These are phyloP conservation scores for Siniperca knerii DNA, from an alignment of 2,113 vertebrate genomes.

Conservation along the genomic window DNA sequence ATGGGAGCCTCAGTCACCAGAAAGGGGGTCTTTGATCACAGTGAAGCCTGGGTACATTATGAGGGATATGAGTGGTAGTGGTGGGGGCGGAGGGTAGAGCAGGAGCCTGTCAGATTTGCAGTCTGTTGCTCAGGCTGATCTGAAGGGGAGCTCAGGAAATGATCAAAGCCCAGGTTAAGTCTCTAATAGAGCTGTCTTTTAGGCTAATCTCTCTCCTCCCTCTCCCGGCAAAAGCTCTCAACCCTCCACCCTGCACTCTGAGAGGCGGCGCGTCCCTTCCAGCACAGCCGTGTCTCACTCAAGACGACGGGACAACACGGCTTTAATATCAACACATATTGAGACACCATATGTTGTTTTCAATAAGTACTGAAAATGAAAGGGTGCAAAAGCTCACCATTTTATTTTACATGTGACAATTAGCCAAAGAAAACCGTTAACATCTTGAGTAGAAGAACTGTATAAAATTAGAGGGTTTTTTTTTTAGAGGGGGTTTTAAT, in stretches of 20 bases:
- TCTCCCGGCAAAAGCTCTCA: constrained; percentile 68
- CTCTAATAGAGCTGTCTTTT: constrained; percentile 85
- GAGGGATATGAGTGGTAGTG: constrained; percentile 50
- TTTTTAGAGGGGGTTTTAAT: too few relatives aligned
- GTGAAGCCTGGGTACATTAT: constrained; percentile 65
- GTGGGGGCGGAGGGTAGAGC: constrained; percentile 16
- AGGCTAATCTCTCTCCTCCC: constrained; percentile 82
- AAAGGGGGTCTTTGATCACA: constrained; percentile 79
- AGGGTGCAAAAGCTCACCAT: background rate
- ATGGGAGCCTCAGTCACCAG: constrained; percentile 55
- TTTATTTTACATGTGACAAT: background rate
- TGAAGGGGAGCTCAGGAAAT: constrained; percentile 80
- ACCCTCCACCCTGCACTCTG: constrained; percentile 45
- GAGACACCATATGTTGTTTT: constrained; percentile 34
- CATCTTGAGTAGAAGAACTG: too few relatives aligned
- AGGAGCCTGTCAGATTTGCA: constrained; percentile 83
- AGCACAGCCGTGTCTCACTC: constrained; percentile 35
- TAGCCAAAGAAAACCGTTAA: too few relatives aligned
- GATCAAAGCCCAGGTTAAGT: constrained; percentile 88
- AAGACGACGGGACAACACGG: constrained; percentile 14
- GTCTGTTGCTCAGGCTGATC: constrained; percentile 76
- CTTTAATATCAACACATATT: constrained; percentile 42
- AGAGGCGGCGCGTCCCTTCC: constrained; percentile 29
- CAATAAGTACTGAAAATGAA: constrained; percentile 11
- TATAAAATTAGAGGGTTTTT: too few relatives aligned